Base-by-base conservation (phyloP, 2,888 invertebrate species). In the Epistrophe eligans region DNA sequence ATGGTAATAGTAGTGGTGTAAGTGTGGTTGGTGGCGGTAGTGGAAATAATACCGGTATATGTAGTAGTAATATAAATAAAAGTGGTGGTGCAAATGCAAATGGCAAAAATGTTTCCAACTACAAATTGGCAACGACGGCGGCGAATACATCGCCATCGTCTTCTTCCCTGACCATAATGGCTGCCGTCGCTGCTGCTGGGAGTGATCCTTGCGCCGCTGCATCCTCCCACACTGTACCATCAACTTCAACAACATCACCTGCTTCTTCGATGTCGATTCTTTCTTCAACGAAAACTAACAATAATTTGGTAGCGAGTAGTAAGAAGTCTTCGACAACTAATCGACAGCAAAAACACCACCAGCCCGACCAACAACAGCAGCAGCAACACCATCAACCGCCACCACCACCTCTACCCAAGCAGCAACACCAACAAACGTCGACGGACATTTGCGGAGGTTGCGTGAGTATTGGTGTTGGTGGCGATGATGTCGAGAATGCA, bases 121-220 rank as follows among this genome's bases (percentile, higher is more conserved):
- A 32, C 35, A 66, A 55, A 15, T 70, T 71, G 74, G 77, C 76
- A 83, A 79, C 83, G 70, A 72, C 82, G 58, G 72, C 71, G 72
- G 79, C 79, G 71, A 87, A 79, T 79, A 87, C 79, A 83, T 71
- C 87, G 79, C 67, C 67, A 38, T 67, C 48, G 17, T 35, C 66
- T 17, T 45, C 87, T 71, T 66, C 83, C 52, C 48, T 87, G 28
- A 79, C 79, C 55, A 83, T 83, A 83, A 87, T 91, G 84, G 91
- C 92, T 82, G 90, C 89, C 85, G 91, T 91, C 4, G 17, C 48
- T 48, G 48, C 48, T 90, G 89, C 89, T 32, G 90, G 91, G 70
- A 91, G 90, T 81, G 90, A 90, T 83, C 88, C 89, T 77, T 88
- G 88, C 79, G 89, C 84, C n/a, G 89, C 74, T 40, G 19, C 58